phyloP scores from a whole-genome alignment of 2,797 vertebrate species.

The Myripristis jacobus region DNA sequence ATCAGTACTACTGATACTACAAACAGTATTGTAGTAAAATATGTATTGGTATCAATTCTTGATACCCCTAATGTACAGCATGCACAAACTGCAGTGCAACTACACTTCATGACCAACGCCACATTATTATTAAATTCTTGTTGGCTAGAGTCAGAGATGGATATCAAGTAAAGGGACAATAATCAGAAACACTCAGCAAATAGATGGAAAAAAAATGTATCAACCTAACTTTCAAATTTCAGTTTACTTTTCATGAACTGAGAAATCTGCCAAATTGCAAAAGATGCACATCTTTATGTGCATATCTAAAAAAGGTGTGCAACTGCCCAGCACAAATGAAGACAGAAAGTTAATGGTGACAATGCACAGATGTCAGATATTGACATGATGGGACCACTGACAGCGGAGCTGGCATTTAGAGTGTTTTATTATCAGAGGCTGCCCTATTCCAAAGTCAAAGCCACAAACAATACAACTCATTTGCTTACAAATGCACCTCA shows the following conservation, averaged over 20 bases:
- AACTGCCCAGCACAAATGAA: conserved; percentile 54
- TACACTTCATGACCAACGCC: too few species aligned
- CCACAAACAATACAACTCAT: conserved; percentile 66
- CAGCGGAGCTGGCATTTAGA: conserved; percentile 53
- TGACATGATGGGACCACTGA: conserved; percentile 40
- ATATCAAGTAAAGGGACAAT: too few species aligned
- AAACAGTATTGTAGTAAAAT: too few species aligned
- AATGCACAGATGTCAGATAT: conserved; percentile 39
- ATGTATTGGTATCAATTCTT: too few species aligned
- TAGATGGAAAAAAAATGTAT: not conserved
- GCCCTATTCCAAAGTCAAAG: conserved; percentile 67
- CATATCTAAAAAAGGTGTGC: conserved; percentile 14
- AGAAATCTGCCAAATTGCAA: not conserved
- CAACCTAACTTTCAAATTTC: not conserved
- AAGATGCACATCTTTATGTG: not conserved
- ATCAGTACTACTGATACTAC: too few species aligned
- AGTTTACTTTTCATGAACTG: not conserved
- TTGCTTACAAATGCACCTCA: conserved; percentile 69
- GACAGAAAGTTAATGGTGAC: conserved; percentile 49
- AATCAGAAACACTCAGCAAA: not conserved
- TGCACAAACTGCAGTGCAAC: too few species aligned
- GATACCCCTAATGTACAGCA: too few species aligned
- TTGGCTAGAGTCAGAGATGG: too few species aligned
- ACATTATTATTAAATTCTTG: too few species aligned
- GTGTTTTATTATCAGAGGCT: conserved; percentile 61